Evolutionary conservation across 2,888 invertebrate species (phyloP).

Genomic region (Dasypolia templi): DNA sequence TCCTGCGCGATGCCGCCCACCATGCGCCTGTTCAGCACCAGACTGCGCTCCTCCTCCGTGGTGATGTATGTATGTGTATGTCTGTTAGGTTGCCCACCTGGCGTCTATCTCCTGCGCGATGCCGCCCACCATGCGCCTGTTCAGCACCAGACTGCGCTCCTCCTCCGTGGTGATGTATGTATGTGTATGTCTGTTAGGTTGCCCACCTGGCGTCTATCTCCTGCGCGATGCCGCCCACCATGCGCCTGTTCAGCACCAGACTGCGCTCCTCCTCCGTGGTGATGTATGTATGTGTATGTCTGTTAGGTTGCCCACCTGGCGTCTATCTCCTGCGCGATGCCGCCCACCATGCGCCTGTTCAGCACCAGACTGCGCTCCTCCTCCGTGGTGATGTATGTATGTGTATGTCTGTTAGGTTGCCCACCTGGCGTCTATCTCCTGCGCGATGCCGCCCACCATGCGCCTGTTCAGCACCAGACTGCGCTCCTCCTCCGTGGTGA

Average conservation of each 20-base stretch:
- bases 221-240: conserved; percentile 99
- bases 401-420: too few species aligned
- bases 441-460: conserved; percentile 99
- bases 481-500: conserved; percentile 97
- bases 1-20: conserved; percentile 99
- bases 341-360: conserved; percentile 98
- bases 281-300: too few species aligned
- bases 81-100: too few species aligned
- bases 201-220: conserved; percentile 95
- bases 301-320: conserved; percentile 93
- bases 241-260: conserved; percentile 96
- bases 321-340: conserved; percentile 98
- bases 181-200: too few species aligned
- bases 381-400: too few species aligned
- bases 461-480: conserved; percentile 96
- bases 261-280: conserved; percentile 98
- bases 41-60: conserved; percentile 97
- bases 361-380: conserved; percentile 97
- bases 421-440: conserved; percentile 96
- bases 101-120: conserved; percentile 99
- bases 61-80: too few species aligned
- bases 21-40: conserved; percentile 97
- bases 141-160: conserved; percentile 97
- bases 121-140: conserved; percentile 98
- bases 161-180: too few species aligned